These are phyloP conservation scores for Triplophysa yarkandensis DNA, from an alignment of 2,797 vertebrate genomes.

Conservation along the genomic window DNA sequence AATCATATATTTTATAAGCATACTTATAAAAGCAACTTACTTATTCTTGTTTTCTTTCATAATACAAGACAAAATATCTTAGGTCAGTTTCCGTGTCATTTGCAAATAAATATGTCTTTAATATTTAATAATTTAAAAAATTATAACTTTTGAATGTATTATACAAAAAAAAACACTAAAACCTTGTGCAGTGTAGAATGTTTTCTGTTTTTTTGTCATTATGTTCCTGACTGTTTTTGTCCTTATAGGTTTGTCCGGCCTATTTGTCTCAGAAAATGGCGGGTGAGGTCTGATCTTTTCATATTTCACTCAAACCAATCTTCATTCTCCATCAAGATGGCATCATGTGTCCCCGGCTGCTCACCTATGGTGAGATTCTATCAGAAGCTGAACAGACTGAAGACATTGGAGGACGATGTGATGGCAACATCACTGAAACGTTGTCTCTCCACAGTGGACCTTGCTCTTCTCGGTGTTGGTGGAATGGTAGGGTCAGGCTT, in stretches of 20 bases:
- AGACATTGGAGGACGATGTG: slow-evolving; percentile 89
- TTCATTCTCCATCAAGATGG: slow-evolving; percentile 75
- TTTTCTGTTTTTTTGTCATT: background rate
- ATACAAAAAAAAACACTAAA: too few relatives aligned
- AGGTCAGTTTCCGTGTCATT: too few relatives aligned
- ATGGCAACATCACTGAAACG: slow-evolving; percentile 91
- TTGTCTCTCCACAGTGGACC: slow-evolving; percentile 89
- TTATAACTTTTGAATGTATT: too few relatives aligned
- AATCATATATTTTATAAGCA: too few relatives aligned
- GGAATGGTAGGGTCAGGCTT: slow-evolving; percentile 96
- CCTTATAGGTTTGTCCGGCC: slow-evolving; percentile 5
- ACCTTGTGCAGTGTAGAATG: too few relatives aligned
- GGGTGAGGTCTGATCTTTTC: background rate
- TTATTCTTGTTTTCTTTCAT: too few relatives aligned
- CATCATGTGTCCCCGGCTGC: slow-evolving; percentile 74
- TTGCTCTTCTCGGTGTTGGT: slow-evolving; percentile 89
- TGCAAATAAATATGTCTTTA: too few relatives aligned
- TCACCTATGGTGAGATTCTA: slow-evolving; percentile 82
- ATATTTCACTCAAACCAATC: background rate
- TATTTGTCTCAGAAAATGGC: background rate
- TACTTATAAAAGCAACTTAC: too few relatives aligned
- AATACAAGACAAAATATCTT: too few relatives aligned
- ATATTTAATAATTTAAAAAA: too few relatives aligned
- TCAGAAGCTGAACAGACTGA: slow-evolving; percentile 89
- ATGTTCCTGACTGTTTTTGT: background rate